Evolutionary conservation across 2,113 vertebrate species (phyloP).

Genomic region (Anhinga rufa): DNA sequence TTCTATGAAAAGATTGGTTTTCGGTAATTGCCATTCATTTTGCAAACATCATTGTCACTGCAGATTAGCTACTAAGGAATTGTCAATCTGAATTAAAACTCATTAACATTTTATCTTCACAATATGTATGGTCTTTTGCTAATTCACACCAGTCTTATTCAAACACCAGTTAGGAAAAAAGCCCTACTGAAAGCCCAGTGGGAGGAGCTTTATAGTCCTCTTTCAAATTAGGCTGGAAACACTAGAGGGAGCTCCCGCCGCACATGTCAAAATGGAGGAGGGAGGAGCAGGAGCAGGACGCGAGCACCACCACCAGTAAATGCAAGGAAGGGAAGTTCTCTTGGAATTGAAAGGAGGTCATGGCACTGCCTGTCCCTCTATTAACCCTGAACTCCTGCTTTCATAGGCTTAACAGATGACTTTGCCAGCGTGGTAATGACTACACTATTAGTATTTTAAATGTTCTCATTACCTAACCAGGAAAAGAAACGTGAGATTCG

Average conservation of each 20-base stretch:
- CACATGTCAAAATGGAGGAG: not conserved
- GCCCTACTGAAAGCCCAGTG: rapidly evolving
- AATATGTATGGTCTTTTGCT: not conserved
- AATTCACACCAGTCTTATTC: not conserved
- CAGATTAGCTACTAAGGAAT: not conserved
- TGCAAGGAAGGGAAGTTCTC: too few species aligned
- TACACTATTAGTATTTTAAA: not conserved
- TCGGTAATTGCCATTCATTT: not conserved
- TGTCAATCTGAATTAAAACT: not conserved
- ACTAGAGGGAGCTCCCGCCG: not conserved
- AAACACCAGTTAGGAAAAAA: not conserved
- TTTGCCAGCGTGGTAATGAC: not conserved
- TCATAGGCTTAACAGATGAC: not conserved
- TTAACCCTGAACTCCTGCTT: not conserved
- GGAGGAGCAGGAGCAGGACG: too few species aligned
- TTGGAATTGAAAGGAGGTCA: not conserved
- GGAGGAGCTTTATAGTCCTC: not conserved
- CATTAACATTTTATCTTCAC: not conserved
- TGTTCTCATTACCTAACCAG: not conserved
- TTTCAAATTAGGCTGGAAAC: not conserved
- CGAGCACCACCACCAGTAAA: not conserved
- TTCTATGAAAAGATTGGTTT: not conserved
- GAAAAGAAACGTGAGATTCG: rapidly evolving
- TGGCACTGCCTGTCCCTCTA: not conserved
- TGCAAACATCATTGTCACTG: not conserved